Evolutionary conservation across 2,888 invertebrate genomes (phyloP), one percentile per base, ranked within the genome.

Genomic region (Galerucella pusilla): DNA sequence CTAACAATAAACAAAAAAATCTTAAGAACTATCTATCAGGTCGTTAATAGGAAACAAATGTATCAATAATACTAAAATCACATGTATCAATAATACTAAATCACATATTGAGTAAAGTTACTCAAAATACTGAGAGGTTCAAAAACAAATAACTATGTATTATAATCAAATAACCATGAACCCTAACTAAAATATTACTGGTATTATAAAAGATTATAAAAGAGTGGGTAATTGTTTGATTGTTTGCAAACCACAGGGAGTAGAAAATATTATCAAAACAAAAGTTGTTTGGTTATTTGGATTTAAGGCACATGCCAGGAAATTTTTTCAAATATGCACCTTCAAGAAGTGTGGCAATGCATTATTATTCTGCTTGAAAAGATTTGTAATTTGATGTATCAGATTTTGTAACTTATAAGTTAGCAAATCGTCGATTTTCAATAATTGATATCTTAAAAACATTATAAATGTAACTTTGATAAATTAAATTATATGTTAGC

Each of bases 161-260:
- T 52, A 52, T 52, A 52, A 52, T 52, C n/a, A 52, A 4, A 52
- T 52, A 52, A 52, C 52, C 52, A 52, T 52, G n/a, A 52, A 52
- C 52, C 12, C 14, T 52, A 52, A 52, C 52, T 52, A 52, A 52
- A 52, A 52, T 52, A 52, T 52, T 52, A 12, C 52, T 14, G 52
- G 52, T 52, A 52, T 2, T 52, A 52, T 52, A 52, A n/a, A 52
- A 5, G 52, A 52, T 52, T 2, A n/a, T 52, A n/a, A n/a, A n/a
- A n/a, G 1, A 14, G n/a, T n/a, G 1, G 52, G 52, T 52, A 52
- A 52, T 52, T 52, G 52, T n/a, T 52, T n/a, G 14, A 52, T 52
- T 52, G 52, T 52, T 52, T 52, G 52, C n/a, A 52, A 52, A 52
- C 52, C n/a, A 52, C 5, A 52, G 52, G 52, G 12, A 52, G n/a